Evolutionary conservation across 2,797 vertebrate species (phyloP), one percentile per base, ranked within the genome.

Genomic region (Miichthys miiuy): DNA sequence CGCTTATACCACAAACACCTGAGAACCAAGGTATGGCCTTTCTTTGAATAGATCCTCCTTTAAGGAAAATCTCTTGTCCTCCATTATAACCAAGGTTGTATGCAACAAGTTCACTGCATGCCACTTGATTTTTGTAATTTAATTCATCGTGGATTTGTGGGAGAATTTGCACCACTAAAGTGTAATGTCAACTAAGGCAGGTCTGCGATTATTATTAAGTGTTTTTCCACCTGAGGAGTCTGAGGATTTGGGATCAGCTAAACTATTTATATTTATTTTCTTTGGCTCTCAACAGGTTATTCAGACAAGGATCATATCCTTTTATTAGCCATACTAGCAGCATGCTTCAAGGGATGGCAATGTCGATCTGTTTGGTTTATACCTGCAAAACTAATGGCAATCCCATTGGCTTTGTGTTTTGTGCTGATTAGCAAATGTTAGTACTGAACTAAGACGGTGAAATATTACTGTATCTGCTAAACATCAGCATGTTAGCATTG

Each of bases 21-120:
- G 89, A 92, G 1, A 90, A 94, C 82, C 94, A 98, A 94, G 98
- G 98, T 98, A 91, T 81, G 88, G 12, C 34, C 23, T 68, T 42
- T 69, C 17, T 63, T 68, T 72, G 72, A 48, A 30, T 38, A 14
- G 8, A 20, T 41, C 0, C 3, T 46, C 20, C 62, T 51, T 80
- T 3, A 69, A 44, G 20, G 16, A 42, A 64, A 52, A 58, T 47
- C 5, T 72, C 18, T 70, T 48, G 16, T 64, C 63, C 13, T 66
- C 10, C 6, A n/a, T 69, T 42, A 54, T 17, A 68, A 70, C 30
- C 14, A 44, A 52, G n/a, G 21, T 48, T 54, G 23, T 6, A 4
- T 68, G n/a, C 30, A 71, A 16, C 16, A 61, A 27, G 6, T 65
- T 64, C 20, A 41, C 38, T 48, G 21, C 4, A 30, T 52, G 34